Percentiles rank a stretch among this genome's conserved stretches.
These are phyloP conservation scores for Delphinapterus leucas DNA, from an alignment of 2,113 vertebrate species.

Conservation along the genomic window DNA sequence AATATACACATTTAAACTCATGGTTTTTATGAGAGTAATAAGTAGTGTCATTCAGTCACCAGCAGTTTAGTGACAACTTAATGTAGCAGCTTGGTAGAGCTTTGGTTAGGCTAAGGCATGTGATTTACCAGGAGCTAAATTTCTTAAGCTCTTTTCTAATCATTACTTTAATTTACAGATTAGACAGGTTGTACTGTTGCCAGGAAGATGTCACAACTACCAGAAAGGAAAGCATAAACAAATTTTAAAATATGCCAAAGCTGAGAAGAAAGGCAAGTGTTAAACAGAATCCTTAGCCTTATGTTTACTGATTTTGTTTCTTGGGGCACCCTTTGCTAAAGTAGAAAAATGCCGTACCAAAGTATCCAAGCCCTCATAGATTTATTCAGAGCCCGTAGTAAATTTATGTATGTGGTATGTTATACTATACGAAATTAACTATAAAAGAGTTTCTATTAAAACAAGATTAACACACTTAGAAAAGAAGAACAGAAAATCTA, in stretches of 20 bases:
- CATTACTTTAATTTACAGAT: neutral
- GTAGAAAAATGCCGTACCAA: neutral
- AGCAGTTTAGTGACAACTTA: constrained; percentile 13
- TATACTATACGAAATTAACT: neutral
- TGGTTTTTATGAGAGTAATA: constrained; percentile 15
- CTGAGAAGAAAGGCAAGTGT: neutral
- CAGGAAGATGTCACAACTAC: neutral
- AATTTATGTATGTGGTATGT: neutral
- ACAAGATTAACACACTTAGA: constrained; percentile 29
- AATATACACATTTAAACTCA: neutral
- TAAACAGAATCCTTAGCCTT: constrained; percentile 14
- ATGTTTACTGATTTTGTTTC: constrained; percentile 9
- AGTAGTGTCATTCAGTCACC: neutral
- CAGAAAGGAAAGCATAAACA: constrained; percentile 39
- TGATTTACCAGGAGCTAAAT: neutral
- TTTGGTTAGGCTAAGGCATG: neutral
- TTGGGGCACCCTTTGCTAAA: neutral
- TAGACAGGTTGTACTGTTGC: neutral
- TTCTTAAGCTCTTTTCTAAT: constrained; percentile 10
- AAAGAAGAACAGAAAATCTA: constrained; percentile 30
- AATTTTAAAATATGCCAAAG: neutral
- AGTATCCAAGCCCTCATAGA: neutral
- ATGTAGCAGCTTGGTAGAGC: neutral
- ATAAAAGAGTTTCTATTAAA: constrained; percentile 13
- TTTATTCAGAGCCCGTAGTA: neutral